Evolutionary conservation across 1,140 invertebrate species (phyloP), one percentile per base, ranked within the genome.

Genomic region (Cydia strobilella): DNA sequence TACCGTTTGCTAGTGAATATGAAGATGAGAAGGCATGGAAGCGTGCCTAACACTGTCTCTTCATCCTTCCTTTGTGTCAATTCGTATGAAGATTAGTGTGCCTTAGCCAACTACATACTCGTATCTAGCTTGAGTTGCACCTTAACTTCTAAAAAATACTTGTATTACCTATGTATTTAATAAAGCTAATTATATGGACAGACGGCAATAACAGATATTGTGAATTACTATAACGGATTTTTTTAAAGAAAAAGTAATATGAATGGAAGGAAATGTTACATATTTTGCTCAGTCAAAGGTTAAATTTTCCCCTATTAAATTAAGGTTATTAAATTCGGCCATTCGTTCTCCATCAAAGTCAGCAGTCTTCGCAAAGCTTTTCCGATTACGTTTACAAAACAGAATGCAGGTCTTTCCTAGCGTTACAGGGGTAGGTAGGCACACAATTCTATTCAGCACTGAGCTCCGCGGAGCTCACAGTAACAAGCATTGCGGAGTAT

Each of bases 1-100:
- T 69, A 18, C 65, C 31, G 42, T 66, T 66, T 66, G 63, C 63
- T n/a, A 69, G 65, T 69, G 65, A 35, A 69, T 69, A 85, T 83
- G 84, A 84, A 80, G 80, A 78, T 82, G 83, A 82, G 79, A 82
- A 81, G 76, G 77, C 59, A 80, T 79, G 73, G 39, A 71, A 66
- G 31, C 48, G 65, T 71, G 25, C 73, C 23, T 72, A 42, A 42
- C 42, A 54, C 72, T 66, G 42, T 45, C 27, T 69, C 65, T 39
- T 69, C 65, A 69, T 69, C 65, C 65, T 42, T 73, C 73, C 76
- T 71, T 23, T 73, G 51, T 73, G 76, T 71, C 76, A 74, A 74
- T 77, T 77, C 69, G 65, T 77, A 74, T 74, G 76, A 77, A 77
- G 65, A 74, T 74, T 74, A 66, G 72, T 73, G 69, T 72, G 20